Evolutionary conservation across 1,140 invertebrate species (phyloP).

Genomic region (Cardiocondyla obscurior): DNA sequence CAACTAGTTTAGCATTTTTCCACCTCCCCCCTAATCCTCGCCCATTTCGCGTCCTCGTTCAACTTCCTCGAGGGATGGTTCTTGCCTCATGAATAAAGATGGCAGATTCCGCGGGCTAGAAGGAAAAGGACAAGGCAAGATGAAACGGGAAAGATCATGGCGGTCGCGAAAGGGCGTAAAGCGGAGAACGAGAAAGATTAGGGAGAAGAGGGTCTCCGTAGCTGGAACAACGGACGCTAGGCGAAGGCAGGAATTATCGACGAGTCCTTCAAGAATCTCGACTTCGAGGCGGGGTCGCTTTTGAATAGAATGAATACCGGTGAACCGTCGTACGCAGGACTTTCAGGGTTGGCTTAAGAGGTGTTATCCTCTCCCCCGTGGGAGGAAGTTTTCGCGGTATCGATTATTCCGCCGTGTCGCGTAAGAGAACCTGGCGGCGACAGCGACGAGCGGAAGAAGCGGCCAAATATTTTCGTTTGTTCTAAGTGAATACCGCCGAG

Average conservation of each 20-base stretch:
- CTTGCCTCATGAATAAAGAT: conserved; percentile 66
- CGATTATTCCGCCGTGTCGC: conserved; percentile 36
- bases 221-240: conserved; percentile 40
- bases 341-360: conserved; percentile 14
- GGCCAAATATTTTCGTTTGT: conserved; percentile 53
- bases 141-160: conserved; percentile 24
- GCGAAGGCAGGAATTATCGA: conserved; percentile 53
- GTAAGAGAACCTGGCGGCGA: conserved; percentile 3
- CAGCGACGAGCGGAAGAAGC: conserved; percentile 16
- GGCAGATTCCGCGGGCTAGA: conserved; percentile 33
- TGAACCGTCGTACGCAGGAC: conserved; percentile 49
- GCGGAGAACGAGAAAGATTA: conserved; percentile 31
- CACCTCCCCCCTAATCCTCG: not conserved
- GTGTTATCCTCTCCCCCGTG: conserved; percentile 31
- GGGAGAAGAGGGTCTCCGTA: conserved; percentile 19
- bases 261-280: conserved; percentile 44
- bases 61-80: conserved; percentile 26
- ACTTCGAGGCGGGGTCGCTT: conserved; percentile 32
- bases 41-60: not conserved
- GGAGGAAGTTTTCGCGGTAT: conserved; percentile 23
- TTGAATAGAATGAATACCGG: conserved; percentile 58
- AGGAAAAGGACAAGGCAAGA: conserved; percentile 31
- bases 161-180: not conserved
- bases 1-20: conserved; percentile 59
- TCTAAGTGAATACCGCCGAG: conserved; percentile 31